A percentile compares a stretch with the other conserved stretches of the same genome.
These are phyloP conservation scores for Catocala sponsa DNA, from an alignment of 2,888 invertebrate species.

Conservation along the genomic window DNA sequence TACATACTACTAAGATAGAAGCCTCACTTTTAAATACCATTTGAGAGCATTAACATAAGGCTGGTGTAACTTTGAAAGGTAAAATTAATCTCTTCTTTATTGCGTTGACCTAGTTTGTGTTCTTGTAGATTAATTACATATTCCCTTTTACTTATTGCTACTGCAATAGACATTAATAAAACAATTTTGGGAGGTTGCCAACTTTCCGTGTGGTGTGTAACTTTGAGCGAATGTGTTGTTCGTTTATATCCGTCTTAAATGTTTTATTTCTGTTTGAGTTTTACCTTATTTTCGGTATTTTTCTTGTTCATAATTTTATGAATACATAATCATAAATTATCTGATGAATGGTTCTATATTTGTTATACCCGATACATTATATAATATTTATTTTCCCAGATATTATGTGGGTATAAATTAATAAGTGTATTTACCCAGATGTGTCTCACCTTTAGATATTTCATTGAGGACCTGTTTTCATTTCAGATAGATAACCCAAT, in stretches of 20 bases:
- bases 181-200: constrained; percentile 67
- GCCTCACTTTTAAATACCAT: constrained; percentile 43
- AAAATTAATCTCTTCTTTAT: constrained; percentile 66
- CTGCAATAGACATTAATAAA: constrained; percentile 67
- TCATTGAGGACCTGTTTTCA: too few relatives aligned
- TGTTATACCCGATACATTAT: too few relatives aligned
- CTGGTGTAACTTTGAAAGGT: constrained; percentile 49
- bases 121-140: constrained; percentile 69
- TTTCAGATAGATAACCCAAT: too few relatives aligned
- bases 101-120: constrained; percentile 67
- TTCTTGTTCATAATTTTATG: neutral
- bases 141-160: constrained; percentile 66
- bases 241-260: constrained; percentile 38
- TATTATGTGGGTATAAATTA: too few relatives aligned
- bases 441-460: too few relatives aligned
- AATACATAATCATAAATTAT: constrained; percentile 1
- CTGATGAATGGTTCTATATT: neutral
- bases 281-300: constrained; percentile 26
- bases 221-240: constrained; percentile 39
- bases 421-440: too few relatives aligned
- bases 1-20: constrained; percentile 27
- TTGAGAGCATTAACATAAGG: constrained; percentile 49
- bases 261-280: constrained; percentile 38
- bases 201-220: constrained; percentile 50
- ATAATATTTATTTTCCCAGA: too few relatives aligned